Percentiles rank a stretch among this genome's conserved stretches.
These are phyloP conservation scores for Loripinus fragilis DNA, from an alignment of 2,888 invertebrate species.

Conservation along the genomic window DNA sequence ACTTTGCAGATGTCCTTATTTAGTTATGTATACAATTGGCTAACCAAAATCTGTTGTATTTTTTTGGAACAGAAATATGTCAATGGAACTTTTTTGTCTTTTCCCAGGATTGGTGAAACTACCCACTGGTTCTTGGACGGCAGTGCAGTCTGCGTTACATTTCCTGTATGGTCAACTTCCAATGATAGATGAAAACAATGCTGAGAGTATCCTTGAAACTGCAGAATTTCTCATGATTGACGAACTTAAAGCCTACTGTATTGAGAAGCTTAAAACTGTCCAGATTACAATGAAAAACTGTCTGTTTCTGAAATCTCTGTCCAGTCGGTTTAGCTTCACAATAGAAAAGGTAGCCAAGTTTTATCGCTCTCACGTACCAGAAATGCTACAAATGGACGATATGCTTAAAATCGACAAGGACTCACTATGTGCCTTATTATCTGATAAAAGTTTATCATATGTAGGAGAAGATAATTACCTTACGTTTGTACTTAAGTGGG, in stretches of 20 bases:
- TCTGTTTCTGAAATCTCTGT: not conserved
- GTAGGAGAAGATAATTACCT: not conserved
- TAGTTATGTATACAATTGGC: too few species aligned
- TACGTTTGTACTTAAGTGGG: not conserved
- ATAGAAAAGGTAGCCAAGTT: not conserved
- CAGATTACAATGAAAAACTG: not conserved
- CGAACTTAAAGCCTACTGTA: not conserved
- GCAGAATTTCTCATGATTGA: conserved; percentile 11
- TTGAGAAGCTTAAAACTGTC: not conserved
- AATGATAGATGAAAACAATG: not conserved
- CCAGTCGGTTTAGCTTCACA: not conserved
- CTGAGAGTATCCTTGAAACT: not conserved
- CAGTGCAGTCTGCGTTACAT: not conserved
- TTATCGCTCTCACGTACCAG: not conserved
- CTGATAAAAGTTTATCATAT: not conserved
- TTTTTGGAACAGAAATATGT: too few species aligned
- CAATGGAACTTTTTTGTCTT: too few species aligned
- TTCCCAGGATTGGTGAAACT: not conserved
- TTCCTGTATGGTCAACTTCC: conserved; percentile 4
- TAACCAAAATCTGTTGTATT: too few species aligned
- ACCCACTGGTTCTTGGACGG: not conserved
- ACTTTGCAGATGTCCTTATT: too few species aligned
- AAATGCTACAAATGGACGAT: not conserved
- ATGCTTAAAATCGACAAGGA: conserved; percentile 1
- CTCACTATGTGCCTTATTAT: not conserved